Conservation (phyloP, 2,888 invertebrate species). For the Apodemia zela region DNA sequence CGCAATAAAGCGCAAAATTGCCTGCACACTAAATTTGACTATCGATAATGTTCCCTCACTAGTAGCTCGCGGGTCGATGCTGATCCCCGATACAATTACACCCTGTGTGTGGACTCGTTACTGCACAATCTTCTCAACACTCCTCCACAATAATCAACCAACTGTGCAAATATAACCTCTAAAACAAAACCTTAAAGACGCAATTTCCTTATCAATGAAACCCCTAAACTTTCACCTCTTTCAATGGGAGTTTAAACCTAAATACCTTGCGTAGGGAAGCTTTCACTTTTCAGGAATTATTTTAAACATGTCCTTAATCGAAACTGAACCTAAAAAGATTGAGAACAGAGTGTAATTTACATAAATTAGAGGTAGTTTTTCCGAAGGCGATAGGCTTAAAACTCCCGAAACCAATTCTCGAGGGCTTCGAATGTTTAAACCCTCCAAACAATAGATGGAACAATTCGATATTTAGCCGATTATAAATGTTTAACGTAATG, state of each 20-base stretch:
- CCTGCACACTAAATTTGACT: conserved; percentile 28
- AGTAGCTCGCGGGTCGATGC: conserved; percentile 52
- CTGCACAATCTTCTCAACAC: conserved; percentile 73
- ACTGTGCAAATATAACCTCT: conserved; percentile 43
- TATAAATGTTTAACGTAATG: conserved; percentile 71
- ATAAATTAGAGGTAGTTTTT: conserved; percentile 46
- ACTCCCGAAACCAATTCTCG: conserved; percentile 74
- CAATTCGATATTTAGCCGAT: conserved; percentile 79
- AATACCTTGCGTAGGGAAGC: conserved; percentile 76
- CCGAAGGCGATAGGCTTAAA: conserved; percentile 73
- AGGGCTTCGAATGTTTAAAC: conserved; percentile 64
- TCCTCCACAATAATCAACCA: conserved; percentile 37
- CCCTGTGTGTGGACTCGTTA: conserved; percentile 73
- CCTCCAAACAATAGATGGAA: conserved; percentile 73
- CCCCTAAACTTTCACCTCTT: conserved; percentile 77
- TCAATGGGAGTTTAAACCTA: conserved; percentile 79
- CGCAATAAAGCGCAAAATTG: conserved; percentile 42
- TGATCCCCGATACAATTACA: conserved; percentile 78
- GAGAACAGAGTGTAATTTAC: conserved; percentile 44
- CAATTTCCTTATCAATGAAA: conserved; percentile 38
- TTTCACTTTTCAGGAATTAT: conserved; percentile 80
- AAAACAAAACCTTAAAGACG: conserved; percentile 38
- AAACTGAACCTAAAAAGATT: conserved; percentile 46
- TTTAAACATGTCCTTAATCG: conserved; percentile 39
- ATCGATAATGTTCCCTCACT: conserved; percentile 54